Percentiles rank a stretch among this genome's conserved stretches.
Conservation (phyloP, 2,797 vertebrate species). For the Pseudocheirus occidentalis region DNA sequence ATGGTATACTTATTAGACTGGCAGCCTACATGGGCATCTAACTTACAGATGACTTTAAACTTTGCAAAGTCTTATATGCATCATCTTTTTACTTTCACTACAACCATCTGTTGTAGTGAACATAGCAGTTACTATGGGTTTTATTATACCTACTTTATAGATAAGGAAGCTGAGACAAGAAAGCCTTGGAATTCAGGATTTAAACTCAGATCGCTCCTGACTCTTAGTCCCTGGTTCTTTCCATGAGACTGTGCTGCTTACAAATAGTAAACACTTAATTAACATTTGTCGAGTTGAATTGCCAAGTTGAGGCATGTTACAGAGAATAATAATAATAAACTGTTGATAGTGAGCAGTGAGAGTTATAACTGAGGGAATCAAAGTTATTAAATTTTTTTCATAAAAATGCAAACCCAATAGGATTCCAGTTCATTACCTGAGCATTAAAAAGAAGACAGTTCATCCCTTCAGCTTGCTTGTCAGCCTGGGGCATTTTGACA, state of each 20-base stretch:
- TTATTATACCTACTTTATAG: neutral
- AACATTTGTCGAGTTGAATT: neutral
- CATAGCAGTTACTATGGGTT: neutral
- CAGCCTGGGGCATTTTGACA: slow-evolving; percentile 76
- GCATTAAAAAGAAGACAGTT: slow-evolving; percentile 60
- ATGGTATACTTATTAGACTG: neutral
- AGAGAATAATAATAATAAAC: slow-evolving; percentile 56
- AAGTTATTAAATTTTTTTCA: slow-evolving; percentile 43
- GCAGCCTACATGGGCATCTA: neutral
- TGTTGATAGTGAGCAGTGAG: slow-evolving; percentile 49
- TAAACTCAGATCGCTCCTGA: neutral
- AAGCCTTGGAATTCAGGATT: neutral
- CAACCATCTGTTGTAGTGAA: too few relatives aligned
- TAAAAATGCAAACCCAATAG: slow-evolving; percentile 53
- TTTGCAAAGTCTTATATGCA: neutral
- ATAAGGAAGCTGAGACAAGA: neutral
- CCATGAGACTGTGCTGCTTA: neutral
- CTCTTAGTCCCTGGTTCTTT: neutral
- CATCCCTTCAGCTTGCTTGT: slow-evolving; percentile 68
- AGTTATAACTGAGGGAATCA: slow-evolving; percentile 24
- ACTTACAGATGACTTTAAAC: neutral
- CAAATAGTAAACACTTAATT: neutral
- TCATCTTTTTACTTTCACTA: neutral
- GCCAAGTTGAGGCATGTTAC: neutral
- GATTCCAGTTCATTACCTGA: slow-evolving; percentile 72